Conservation (phyloP, 2,113 vertebrate genomes). For the Otus sunia region DNA sequence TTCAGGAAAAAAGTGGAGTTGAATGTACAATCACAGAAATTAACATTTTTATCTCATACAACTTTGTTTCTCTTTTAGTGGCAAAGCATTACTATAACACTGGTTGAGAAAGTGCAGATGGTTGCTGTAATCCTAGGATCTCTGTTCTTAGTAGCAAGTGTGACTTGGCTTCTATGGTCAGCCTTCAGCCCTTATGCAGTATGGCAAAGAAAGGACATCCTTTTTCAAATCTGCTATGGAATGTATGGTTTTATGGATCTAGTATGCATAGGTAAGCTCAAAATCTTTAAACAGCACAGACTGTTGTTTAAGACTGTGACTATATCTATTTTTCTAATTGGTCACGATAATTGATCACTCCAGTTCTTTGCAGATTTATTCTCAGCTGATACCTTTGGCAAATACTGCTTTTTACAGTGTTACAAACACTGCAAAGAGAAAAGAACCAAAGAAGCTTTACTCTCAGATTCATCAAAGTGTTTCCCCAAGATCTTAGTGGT, state of each 20-base stretch:
- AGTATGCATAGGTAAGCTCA: conserved; percentile 91
- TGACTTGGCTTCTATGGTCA: conserved; percentile 96
- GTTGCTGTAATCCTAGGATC: conserved; percentile 94
- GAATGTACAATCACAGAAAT: conserved; percentile 54
- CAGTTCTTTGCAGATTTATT: conserved; percentile 47
- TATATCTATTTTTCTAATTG: conserved; percentile 40
- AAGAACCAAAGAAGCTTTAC: background rate
- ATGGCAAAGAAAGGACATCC: conserved; percentile 93
- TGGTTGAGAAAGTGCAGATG: conserved; percentile 98
- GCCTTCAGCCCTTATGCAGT: conserved; percentile 91
- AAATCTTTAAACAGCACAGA: conserved; percentile 49
- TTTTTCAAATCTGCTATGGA: conserved; percentile 97
- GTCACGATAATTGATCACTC: conserved; percentile 3
- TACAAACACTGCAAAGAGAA: background rate
- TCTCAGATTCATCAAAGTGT: background rate
- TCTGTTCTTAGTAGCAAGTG: conserved; percentile 92
- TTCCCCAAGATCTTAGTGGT: background rate
- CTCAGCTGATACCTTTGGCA: conserved; percentile 10
- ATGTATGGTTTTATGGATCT: conserved; percentile 98
- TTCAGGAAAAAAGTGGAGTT: conserved; percentile 37
- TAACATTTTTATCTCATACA: conserved; percentile 68
- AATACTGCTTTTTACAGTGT: background rate
- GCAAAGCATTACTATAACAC: conserved; percentile 94
- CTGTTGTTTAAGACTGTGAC: conserved; percentile 44
- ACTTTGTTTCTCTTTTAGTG: conserved; percentile 85